phyloP scores from a whole-genome alignment of 2,888 invertebrate genomes.

The Muschampia plurimacula region DNA sequence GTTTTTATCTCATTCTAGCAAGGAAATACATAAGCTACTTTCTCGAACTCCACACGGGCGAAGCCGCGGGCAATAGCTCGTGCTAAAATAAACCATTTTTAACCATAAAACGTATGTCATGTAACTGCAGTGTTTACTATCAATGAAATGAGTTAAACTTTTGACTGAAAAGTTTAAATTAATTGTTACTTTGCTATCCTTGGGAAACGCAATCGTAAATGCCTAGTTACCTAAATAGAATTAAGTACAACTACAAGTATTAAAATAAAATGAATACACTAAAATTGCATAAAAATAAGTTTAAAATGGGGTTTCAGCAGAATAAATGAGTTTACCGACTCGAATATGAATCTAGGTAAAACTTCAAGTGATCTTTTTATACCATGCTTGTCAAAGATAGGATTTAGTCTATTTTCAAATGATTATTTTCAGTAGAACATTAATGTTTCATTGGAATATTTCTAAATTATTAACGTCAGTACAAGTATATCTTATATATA shows the following conservation, averaged over 20 bases:
- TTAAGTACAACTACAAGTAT: background rate
- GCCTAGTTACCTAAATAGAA: background rate
- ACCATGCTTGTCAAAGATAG: background rate
- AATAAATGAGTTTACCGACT: conserved; percentile 77
- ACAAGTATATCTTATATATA: no score
- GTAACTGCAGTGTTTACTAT: background rate
- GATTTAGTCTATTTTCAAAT: no score
- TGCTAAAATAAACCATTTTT: no score
- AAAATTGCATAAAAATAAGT: conserved; percentile 61
- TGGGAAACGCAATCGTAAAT: background rate
- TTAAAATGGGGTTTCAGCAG: conserved; percentile 83
- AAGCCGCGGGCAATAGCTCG: no score
- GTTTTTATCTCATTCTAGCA: no score
- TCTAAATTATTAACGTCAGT: no score
- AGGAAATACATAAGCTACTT: no score
- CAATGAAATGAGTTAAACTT: background rate
- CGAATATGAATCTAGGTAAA: conserved; percentile 12
- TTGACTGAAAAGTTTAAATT: background rate
- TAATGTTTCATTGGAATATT: background rate
- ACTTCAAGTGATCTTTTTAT: background rate
- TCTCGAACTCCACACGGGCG: no score
- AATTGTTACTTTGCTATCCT: background rate
- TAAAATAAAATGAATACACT: conserved; percentile 2
- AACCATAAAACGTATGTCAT: no score
- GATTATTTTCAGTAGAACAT: background rate